Base-by-base conservation (phyloP, 2,888 invertebrate genomes). In the Ormyrus nitidulus region DNA sequence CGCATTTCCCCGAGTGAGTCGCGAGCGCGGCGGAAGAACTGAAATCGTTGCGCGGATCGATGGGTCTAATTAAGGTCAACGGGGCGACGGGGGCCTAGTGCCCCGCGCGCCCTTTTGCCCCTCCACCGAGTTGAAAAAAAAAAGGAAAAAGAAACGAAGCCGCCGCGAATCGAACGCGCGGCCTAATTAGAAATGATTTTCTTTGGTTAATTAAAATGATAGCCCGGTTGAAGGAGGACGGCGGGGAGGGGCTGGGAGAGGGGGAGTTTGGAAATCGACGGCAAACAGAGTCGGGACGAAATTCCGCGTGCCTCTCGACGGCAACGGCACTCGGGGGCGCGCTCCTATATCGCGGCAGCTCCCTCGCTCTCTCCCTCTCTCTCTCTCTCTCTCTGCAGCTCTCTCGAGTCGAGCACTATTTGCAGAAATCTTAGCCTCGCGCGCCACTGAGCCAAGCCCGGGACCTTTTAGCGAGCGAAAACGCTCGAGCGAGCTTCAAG, bases 241-340 rank as follows among this genome's bases (percentile, higher is more conserved):
- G 13, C 19, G 75, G 66, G 68, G 11, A 61, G 62, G 13, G 46
- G 10, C 44, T 9, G 6, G 11, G 54, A 13, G 56, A 8, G n/a
- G n/a, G 51, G 53, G 48, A 11, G 51, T 84, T 83, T 83, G 80
- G 83, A 85, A 85, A 84, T 83, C 84, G 79, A 84, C 83, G 79
- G 84, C 83, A 84, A 84, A 84, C 83, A 84, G 82, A 81, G 76
- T 72, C 79, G 4, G 19, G 19, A 10, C 10, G 70, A 44, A 70
- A 62, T 48, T 68, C 19, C 19, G 53, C 53, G 58, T 61, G 9
- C 44, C 61, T 34, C 61, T 5, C 56, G 9, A 56, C 56, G 51
- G 6, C 51, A 51, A 6, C n/a, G 56, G 11, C n/a, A 56, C 9
- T n/a, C 51, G 6, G 10, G 51, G 10, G 51, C 54, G 19, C 0